These are phyloP conservation scores for Rhodinocichla rosea DNA, from an alignment of 2,113 vertebrate species.

Conservation along the genomic window DNA sequence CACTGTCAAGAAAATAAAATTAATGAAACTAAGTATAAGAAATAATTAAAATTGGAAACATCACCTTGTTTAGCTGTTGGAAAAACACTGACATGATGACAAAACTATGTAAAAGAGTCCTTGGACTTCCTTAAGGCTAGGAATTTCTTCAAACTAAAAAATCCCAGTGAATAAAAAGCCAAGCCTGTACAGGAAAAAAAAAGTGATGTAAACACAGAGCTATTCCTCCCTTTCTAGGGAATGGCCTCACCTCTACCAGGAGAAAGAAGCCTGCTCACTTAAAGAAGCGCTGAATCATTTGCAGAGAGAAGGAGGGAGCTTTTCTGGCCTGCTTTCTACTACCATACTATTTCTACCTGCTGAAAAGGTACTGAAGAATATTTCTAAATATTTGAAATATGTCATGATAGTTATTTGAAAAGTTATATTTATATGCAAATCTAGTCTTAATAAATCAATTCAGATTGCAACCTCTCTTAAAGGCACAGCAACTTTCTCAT, in stretches of 20 bases:
- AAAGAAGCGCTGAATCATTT: background rate
- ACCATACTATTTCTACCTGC: background rate
- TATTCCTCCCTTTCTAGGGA: background rate
- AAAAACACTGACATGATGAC: background rate
- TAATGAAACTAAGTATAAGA: background rate
- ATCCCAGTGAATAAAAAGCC: background rate
- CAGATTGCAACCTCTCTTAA: background rate
- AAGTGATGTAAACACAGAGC: background rate
- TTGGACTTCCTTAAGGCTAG: background rate
- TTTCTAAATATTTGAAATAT: background rate
- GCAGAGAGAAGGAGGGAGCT: background rate
- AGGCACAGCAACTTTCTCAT: background rate
- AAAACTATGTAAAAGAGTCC: background rate
- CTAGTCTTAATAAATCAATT: background rate
- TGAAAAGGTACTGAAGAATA: background rate
- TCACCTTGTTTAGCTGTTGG: background rate
- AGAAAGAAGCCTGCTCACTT: background rate
- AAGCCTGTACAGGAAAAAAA: background rate
- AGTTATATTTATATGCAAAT: background rate
- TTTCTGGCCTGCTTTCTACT: background rate
- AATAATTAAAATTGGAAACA: background rate
- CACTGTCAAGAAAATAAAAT: background rate
- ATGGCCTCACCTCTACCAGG: background rate
- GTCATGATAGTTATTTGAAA: background rate
- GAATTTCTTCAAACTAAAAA: background rate